Base-by-base conservation (phyloP, 2,113 vertebrate species). In the Sapajus apella region DNA sequence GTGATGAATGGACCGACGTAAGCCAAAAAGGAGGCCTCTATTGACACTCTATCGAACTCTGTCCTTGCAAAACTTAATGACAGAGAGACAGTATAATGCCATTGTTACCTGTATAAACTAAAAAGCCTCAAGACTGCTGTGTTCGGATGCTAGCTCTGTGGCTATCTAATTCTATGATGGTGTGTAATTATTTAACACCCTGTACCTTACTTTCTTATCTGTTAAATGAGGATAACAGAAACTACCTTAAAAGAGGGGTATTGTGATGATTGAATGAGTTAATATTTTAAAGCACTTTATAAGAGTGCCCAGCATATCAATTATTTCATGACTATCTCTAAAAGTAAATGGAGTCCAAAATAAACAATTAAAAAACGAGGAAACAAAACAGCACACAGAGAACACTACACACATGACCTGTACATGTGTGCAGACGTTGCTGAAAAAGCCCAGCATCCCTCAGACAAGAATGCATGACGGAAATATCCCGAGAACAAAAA, bases 341-440 rank as follows among this genome's bases (percentile, higher is more conserved):
- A 32, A 35, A 79, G 72, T 61, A 96, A 81, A 91, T 58, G 56
- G 50, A 95, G 64, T 80, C 5, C n/a, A 87, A 96, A 94, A 91
- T 55, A 91, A 95, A 77, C 18, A 47, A 75, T 23, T 23, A 52
- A 66, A 35, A 93, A 85, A 88, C 40, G 50, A 91, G 66, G 58
- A 89, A 85, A 89, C 13, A 85, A 79, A 92, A 80, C 35, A 92
- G 16, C 10, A 37, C 45, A 61, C 4, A 93, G 37, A 96, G 72
- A 43, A 20, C 58, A 77, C 35, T 55, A 76, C 1, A 40, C 40
- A 52, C 4, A 11, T 0, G 2, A 64, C 30, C 6, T 4, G 4
- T 8, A 10, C 6, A 1, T 6, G 27, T 10, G 6, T 35, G 79
- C 30, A 45, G 2, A 25, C 6, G 14, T 2, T 12, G 27, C 3